phyloP scores from a whole-genome alignment of 2,888 invertebrate genomes.

The Orthosia cruda region DNA sequence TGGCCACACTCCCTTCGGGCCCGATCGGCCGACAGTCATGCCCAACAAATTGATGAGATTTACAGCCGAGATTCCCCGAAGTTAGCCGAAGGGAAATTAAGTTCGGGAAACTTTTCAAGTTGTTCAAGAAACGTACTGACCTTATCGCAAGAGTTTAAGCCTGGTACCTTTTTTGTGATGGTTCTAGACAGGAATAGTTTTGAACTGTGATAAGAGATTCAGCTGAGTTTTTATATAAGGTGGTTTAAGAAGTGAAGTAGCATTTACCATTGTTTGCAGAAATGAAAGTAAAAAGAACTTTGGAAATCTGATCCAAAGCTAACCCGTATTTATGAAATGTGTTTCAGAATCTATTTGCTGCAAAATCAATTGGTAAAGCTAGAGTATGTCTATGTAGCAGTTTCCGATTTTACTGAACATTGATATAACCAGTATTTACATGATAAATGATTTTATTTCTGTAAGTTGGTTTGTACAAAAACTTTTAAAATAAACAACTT shows the following conservation, averaged over 20 bases:
- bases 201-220: constrained; percentile 54
- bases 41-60: constrained; percentile 89
- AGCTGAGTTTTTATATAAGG: constrained; percentile 28
- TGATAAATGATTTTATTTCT: too few species aligned
- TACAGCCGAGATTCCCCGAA: constrained; percentile 85
- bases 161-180: constrained; percentile 65
- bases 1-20: constrained; percentile 78
- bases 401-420: background rate
- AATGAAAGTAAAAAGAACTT: background rate
- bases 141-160: constrained; percentile 76
- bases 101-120: constrained; percentile 84
- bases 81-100: constrained; percentile 88
- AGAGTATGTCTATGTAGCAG: background rate
- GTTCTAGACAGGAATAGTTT: constrained; percentile 55
- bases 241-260: background rate
- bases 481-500: too few species aligned
- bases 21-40: constrained; percentile 76
- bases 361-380: background rate
- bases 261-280: background rate
- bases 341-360: background rate
- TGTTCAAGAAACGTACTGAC: constrained; percentile 77
- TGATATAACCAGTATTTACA: background rate
- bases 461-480: too few species aligned
- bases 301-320: too few species aligned
- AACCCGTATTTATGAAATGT: background rate